Conservation (phyloP, 2,888 invertebrate species). For the Emmelina monodactyla region DNA sequence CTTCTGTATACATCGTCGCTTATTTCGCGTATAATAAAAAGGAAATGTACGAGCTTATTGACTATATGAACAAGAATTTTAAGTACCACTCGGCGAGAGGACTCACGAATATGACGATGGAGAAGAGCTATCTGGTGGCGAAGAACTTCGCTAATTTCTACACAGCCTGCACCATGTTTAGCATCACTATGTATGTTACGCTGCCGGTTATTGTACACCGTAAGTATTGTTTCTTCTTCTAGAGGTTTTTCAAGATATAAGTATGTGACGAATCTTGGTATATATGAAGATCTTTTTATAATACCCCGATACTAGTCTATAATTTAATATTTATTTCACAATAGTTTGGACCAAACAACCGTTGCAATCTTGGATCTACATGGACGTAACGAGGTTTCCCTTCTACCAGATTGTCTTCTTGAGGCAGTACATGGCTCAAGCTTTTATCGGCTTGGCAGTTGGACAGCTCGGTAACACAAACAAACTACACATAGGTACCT, state of each 20-base stretch:
- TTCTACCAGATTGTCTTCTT: slow-evolving; percentile 29
- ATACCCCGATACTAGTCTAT: slow-evolving; percentile 2
- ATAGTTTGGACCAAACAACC: slow-evolving; percentile 39
- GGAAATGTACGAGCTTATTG: slow-evolving; percentile 32
- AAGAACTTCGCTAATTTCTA: slow-evolving; percentile 40
- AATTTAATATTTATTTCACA: background rate
- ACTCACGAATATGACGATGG: slow-evolving; percentile 49
- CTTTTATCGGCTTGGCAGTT: slow-evolving; percentile 41
- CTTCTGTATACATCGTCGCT: slow-evolving; percentile 32
- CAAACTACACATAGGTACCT: background rate
- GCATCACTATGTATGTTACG: slow-evolving; percentile 39
- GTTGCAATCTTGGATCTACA: slow-evolving; percentile 37
- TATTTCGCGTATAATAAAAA: slow-evolving; percentile 35
- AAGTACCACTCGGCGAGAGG: slow-evolving; percentile 44
- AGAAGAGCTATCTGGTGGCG: slow-evolving; percentile 30
- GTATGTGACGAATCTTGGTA: no score
- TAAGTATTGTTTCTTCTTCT: no score
- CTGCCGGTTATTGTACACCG: slow-evolving; percentile 36
- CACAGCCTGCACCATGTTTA: slow-evolving; percentile 42
- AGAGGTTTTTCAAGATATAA: no score
- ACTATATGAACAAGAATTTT: slow-evolving; percentile 39
- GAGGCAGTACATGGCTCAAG: slow-evolving; percentile 31
- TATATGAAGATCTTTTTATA: no score
- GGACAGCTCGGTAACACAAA: slow-evolving; percentile 39
- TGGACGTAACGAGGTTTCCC: slow-evolving; percentile 25